Base-by-base conservation (phyloP, 2,888 invertebrate species). In the Nudaria mundana region DNA sequence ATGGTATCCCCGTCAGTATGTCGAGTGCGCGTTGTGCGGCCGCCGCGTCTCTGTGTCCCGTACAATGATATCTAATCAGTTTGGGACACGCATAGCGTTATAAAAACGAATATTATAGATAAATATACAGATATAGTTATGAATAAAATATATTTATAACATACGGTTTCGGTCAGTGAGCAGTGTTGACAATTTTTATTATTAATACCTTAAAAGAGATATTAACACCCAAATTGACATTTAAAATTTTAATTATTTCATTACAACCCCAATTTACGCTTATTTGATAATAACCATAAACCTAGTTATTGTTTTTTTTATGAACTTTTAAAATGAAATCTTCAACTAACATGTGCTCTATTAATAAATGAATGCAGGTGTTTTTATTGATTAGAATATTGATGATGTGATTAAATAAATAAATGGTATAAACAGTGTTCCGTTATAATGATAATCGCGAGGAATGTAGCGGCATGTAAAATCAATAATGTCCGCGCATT, bases 401-500 rank as follows among this genome's bases (percentile, higher is more conserved):
- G 35, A 37, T 39, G 37, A 33, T 40, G 36, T 40, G 44, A 22
- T 42, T 41, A 26, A 13, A 35, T 43, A 31, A 37, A 54, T 53
- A 10, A 44, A 48, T 42, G 35, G 40, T 18, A 10, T 28, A 48
- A 2, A 47, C 40, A 51, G 58, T 63, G 60, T 63, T 64, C 65
- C 71, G 40, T 66, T 70, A 75, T 66, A 73, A 73, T 71, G 75
- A 68, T 65, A 66, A 52, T 57, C 53, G 51, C 63, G 52, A 59
- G 63, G 64, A 63, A 63, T 66, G 61, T 58, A 59, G 71, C 66
- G 60, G 63, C 60, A 56, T 63, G 66, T 64, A 81, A 84, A 84
- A 84, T 84, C 84, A 70, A 84, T 84, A 83, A 66, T 73, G 76
- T 72, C 70, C 77, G 83, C 84, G 84, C 84, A 82, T 49, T 67